A percentile compares a stretch with the other conserved stretches of the same genome.
Conservation (phyloP, 2,113 vertebrate genomes). For the Toxotes jaculatrix region DNA sequence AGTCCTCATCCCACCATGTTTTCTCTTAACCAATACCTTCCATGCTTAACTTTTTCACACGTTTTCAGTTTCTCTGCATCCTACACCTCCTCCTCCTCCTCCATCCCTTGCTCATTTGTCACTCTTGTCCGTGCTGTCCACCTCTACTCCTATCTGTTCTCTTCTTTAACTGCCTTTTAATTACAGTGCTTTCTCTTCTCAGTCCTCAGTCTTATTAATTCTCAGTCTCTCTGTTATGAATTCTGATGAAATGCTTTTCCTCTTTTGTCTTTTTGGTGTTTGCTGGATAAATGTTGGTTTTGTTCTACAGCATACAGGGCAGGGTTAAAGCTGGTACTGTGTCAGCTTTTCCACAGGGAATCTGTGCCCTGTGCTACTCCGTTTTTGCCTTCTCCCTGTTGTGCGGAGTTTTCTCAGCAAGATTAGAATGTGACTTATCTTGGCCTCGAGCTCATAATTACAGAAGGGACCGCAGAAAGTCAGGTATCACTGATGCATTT, state of each 20-base stretch:
- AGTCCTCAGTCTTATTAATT: slow-evolving; percentile 6
- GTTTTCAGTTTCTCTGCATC: too few species aligned
- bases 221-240: slow-evolving; percentile 7
- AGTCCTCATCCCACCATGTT: slow-evolving; percentile 5
- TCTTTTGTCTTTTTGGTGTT: not conserved
- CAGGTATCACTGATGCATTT: slow-evolving; percentile 16
- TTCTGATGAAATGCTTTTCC: not conserved
- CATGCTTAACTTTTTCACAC: not conserved
- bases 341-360: slow-evolving; percentile 42
- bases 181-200: not conserved
- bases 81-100: not conserved
- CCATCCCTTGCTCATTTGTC: slow-evolving; percentile 45
- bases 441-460: slow-evolving; percentile 55
- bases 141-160: slow-evolving; percentile 9
- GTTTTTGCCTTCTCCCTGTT: slow-evolving; percentile 37
- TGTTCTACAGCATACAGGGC: not conserved
- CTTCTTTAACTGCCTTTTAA: slow-evolving; percentile 22
- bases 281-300: not conserved
- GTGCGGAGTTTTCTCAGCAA: slow-evolving; percentile 34
- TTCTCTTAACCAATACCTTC: slow-evolving; percentile 5
- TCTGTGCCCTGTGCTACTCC: slow-evolving; percentile 29
- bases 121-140: slow-evolving; percentile 3
- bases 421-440: slow-evolving; percentile 37
- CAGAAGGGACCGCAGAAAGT: slow-evolving; percentile 20
- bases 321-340: slow-evolving; percentile 19